These are phyloP conservation scores for Xestia xanthographa DNA, from an alignment of 2,888 invertebrate species.

Conservation along the genomic window DNA sequence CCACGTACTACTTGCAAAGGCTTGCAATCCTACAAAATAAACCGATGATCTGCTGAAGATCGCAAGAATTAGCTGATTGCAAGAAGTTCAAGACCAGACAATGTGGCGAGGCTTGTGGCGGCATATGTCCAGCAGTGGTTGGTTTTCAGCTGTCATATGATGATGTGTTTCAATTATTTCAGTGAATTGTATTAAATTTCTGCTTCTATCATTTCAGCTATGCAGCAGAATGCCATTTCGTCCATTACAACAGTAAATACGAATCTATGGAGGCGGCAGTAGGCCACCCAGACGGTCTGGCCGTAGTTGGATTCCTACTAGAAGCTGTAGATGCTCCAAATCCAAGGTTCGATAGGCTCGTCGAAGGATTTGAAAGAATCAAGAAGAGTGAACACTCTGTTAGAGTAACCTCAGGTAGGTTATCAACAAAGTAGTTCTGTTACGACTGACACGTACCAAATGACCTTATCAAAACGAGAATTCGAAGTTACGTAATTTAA, in stretches of 20 bases:
- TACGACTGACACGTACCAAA: not conserved
- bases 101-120: not conserved
- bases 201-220: slow-evolving; percentile 83
- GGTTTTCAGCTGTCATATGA: not conserved
- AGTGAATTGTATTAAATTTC: slow-evolving; percentile 67
- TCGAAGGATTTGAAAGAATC: slow-evolving; percentile 88
- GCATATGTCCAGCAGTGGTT: not conserved
- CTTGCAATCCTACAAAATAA: not conserved
- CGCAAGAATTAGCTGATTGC: not conserved
- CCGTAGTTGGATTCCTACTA: slow-evolving; percentile 93
- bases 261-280: slow-evolving; percentile 91
- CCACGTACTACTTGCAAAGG: no score
- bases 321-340: slow-evolving; percentile 91
- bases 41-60: accelerated
- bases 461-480: not conserved
- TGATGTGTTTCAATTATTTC: not conserved
- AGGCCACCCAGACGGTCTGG: slow-evolving; percentile 93
- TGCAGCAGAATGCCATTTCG: slow-evolving; percentile 95
- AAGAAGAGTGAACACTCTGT: slow-evolving; percentile 82
- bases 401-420: slow-evolving; percentile 79
- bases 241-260: slow-evolving; percentile 94
- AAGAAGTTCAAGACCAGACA: not conserved
- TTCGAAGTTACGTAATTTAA: no score
- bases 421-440: not conserved
- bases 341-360: slow-evolving; percentile 90